Evolutionary conservation across 2,888 invertebrate species (phyloP), one percentile per base, ranked within the genome.

Genomic region (Octonoba sinensis): DNA sequence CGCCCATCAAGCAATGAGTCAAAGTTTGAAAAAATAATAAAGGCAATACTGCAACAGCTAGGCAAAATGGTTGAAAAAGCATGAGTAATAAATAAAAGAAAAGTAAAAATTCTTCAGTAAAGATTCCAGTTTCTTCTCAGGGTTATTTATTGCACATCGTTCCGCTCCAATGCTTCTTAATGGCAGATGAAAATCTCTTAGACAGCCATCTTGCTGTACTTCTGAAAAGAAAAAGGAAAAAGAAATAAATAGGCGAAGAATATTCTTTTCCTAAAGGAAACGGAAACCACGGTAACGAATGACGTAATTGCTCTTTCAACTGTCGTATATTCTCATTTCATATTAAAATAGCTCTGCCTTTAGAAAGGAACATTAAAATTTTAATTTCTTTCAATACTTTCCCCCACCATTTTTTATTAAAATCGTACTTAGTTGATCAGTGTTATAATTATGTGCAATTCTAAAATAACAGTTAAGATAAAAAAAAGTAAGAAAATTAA

Each of bases 121-220:
- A 59, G 27, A 65, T 65, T 46, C 65, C 18, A 56, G 44, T 65
- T 64, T 57, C 56, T 56, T 16, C 62, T 51, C 24, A 44, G 27
- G 22, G 56, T 75, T 66, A 67, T 67, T 75, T 75, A 75, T 67
- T 66, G 51, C 59, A 46, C 16, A 57, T 59, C 66, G 65, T 56
- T 46, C 22, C 49, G 66, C 66, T 51, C 59, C 49, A 75, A 66
- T 67, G 75, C 57, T 67, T 59, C 56, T 67, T 75, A 75, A 75
- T 75, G 49, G 75, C 60, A 59, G 75, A 75, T 47, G 67, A 47
- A 75, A 75, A 67, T 66, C 75, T 56, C 47, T 54, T 47, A 22
- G 24, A 57, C 59, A 20, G 73, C 66, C 75, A 75, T 67, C 59
- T 46, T 24, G 20, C n/a, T 44, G 24, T 67, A 47, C 22, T 64